These are phyloP conservation scores for Anoplophora glabripennis DNA, from an alignment of 1,140 invertebrate genomes.

Conservation along the genomic window DNA sequence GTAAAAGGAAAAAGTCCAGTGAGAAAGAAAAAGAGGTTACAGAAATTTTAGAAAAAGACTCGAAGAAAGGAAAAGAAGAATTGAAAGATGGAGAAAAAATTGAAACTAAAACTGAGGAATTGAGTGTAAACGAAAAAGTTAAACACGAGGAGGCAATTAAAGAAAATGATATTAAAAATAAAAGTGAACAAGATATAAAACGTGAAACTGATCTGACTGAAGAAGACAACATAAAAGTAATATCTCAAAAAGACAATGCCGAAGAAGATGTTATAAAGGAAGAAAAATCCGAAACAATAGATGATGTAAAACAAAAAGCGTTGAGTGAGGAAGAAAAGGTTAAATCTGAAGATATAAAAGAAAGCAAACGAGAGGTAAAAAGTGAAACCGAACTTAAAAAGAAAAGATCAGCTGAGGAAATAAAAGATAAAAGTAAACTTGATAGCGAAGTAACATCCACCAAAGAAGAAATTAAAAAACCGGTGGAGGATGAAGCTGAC, in stretches of 20 bases:
- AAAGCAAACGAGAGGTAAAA: too few species aligned
- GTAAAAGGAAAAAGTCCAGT: conserved; percentile 7
- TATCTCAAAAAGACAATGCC: too few species aligned
- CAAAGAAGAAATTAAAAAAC: too few species aligned
- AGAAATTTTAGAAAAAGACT: conserved; percentile 13
- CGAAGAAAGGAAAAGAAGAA: conserved; percentile 15
- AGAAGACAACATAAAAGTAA: conserved; percentile 31
- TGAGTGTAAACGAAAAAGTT: not conserved
- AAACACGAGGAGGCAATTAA: conserved; percentile 3
- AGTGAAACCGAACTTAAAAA: too few species aligned
- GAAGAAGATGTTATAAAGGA: conserved; percentile 19
- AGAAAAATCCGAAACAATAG: conserved; percentile 25
- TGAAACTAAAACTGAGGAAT: not conserved
- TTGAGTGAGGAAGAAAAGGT: conserved; percentile 25
- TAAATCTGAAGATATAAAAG: conserved; percentile 31
- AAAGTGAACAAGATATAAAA: conserved; percentile 31
- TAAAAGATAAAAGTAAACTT: too few species aligned
- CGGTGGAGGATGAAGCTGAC: too few species aligned
- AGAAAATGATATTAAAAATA: conserved; percentile 22
- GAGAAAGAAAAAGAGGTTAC: conserved; percentile 7
- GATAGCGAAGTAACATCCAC: too few species aligned
- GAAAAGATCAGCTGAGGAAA: too few species aligned
- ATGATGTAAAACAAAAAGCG: conserved; percentile 29
- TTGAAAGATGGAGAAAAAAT: conserved; percentile 17
- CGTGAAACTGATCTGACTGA: conserved; percentile 30